Evolutionary conservation across 92 coral and sea anemone species (phyloP).

Genomic region (Epizoanthus scotinus): DNA sequence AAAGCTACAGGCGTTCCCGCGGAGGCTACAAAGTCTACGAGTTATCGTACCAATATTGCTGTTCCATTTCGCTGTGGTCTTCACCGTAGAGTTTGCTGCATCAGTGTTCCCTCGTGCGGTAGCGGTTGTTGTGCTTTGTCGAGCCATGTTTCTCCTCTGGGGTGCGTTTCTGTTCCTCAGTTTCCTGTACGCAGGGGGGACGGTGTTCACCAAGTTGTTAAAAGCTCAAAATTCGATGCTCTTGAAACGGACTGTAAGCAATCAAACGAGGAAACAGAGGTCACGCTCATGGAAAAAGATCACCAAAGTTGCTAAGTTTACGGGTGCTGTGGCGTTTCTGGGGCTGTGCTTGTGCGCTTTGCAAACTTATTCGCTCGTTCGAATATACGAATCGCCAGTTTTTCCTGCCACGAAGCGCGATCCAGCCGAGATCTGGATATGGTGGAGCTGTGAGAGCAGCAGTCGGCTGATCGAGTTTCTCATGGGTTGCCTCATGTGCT

Average conservation of each 20-base stretch:
- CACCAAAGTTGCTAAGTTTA: conserved; percentile 22
- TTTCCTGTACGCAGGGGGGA: conserved; percentile 25
- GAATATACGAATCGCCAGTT: conserved; percentile 10
- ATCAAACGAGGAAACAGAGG: not conserved
- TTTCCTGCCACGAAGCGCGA: conserved; percentile 5
- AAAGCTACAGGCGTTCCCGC: conserved; percentile 23
- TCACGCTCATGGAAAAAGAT: conserved; percentile 2
- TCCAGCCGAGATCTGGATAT: conserved; percentile 24
- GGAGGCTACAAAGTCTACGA: conserved; percentile 8
- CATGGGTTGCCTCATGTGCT: conserved; percentile 28
- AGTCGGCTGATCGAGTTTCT: conserved; percentile 22
- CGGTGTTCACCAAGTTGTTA: conserved; percentile 5
- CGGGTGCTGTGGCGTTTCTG: conserved; percentile 27
- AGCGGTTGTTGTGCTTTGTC: conserved; percentile 19
- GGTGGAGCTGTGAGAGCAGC: not conserved
- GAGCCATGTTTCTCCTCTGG: conserved; percentile 25
- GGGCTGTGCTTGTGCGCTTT: conserved; percentile 27
- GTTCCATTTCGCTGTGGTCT: not conserved
- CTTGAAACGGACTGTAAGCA: no score
- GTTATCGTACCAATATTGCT: conserved; percentile 1
- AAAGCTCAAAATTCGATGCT: not conserved
- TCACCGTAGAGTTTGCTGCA: not conserved
- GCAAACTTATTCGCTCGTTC: conserved; percentile 12
- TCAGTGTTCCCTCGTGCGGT: not conserved
- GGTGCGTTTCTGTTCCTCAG: conserved; percentile 15